Percentiles rank a stretch among this genome's conserved stretches.
Conservation (phyloP, 2,888 invertebrate species). For the Odontocolon sp. region DNA sequence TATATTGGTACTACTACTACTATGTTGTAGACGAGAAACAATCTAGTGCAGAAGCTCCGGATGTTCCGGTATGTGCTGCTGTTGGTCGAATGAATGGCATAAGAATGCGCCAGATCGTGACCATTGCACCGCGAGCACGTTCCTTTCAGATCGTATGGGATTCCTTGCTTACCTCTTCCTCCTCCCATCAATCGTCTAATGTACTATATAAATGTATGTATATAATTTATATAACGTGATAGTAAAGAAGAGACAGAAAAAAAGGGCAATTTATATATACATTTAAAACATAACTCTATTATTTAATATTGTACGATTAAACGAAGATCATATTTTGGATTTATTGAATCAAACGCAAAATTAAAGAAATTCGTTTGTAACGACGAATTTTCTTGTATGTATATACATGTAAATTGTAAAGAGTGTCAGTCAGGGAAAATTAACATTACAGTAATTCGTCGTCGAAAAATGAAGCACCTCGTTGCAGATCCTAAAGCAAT, state of each 20-base stretch:
- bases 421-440: too few species aligned
- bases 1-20: too few species aligned
- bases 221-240: background rate
- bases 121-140: background rate
- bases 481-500: background rate
- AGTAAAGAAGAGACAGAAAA: too few species aligned
- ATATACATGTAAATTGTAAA: too few species aligned
- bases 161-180: background rate
- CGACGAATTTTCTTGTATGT: too few species aligned
- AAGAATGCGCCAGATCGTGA: background rate
- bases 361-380: too few species aligned
- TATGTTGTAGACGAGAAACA: too few species aligned
- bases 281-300: background rate
- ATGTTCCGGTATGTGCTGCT: background rate
- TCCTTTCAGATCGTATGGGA: background rate
- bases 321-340: too few species aligned
- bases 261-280: background rate
- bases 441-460: conserved; percentile 3
- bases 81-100: background rate
- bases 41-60: too few species aligned
- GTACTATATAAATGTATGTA: background rate
- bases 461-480: conserved; percentile 9
- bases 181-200: background rate
- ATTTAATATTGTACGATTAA: too few species aligned
- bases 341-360: too few species aligned